Conservation (phyloP, 2,113 vertebrate genomes). For the Tetraodon nigroviridis region DNA sequence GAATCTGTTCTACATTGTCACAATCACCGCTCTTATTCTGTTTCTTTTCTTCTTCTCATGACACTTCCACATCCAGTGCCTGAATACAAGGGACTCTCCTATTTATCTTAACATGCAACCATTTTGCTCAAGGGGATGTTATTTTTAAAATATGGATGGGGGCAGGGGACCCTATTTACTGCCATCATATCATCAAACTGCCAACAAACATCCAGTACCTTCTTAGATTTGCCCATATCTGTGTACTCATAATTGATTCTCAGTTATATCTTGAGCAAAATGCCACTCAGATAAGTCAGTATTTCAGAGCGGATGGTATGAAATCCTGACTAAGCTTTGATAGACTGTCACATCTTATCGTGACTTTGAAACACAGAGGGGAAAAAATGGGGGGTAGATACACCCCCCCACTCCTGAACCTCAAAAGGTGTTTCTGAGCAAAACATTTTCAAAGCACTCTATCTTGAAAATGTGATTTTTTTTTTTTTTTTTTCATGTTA, state of each 20-base stretch:
- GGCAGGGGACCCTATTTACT: slow-evolving; percentile 61
- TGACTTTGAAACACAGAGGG: slow-evolving; percentile 66
- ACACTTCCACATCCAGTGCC: slow-evolving; percentile 41
- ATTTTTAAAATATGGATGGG: slow-evolving; percentile 58
- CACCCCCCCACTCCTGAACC: slow-evolving; percentile 55
- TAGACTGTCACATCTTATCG: slow-evolving; percentile 76
- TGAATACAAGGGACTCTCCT: slow-evolving; percentile 44
- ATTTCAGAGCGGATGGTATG: slow-evolving; percentile 52
- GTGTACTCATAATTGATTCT: slow-evolving; percentile 78
- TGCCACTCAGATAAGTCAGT: slow-evolving; percentile 71
- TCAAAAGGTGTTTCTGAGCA: slow-evolving; percentile 64
- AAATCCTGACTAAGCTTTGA: slow-evolving; percentile 66
- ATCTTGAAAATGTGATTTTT: slow-evolving; percentile 60
- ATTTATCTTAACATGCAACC: slow-evolving; percentile 66
- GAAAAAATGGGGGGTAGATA: slow-evolving; percentile 38
- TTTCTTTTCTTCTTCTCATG: slow-evolving; percentile 36
- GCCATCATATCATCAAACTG: slow-evolving; percentile 71
- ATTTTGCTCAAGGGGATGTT: slow-evolving; percentile 57
- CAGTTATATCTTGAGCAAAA: slow-evolving; percentile 72
- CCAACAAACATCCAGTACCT: slow-evolving; percentile 69
- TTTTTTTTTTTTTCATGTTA: slow-evolving; percentile 46
- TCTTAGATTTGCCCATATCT: slow-evolving; percentile 71
- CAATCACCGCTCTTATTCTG: slow-evolving; percentile 38
- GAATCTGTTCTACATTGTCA: slow-evolving; percentile 8
- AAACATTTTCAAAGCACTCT: slow-evolving; percentile 64